Conservation (phyloP, 1,140 invertebrate genomes). For the Drosophila tropicalis region DNA sequence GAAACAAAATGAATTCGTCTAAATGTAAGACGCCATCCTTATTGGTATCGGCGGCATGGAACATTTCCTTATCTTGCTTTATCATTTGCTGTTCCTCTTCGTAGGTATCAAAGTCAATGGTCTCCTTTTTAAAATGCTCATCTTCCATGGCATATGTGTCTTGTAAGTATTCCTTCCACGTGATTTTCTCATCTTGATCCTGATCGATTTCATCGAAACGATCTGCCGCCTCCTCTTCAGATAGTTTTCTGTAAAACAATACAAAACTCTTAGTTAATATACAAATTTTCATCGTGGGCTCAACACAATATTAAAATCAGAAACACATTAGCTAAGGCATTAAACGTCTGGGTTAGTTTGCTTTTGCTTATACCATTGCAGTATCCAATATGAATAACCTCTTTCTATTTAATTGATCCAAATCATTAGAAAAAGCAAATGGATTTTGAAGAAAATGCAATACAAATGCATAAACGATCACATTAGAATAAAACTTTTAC, state of each 20-base stretch:
- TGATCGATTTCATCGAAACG: conserved; percentile 93
- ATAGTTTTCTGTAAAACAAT: conserved; percentile 88
- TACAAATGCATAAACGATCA: no score
- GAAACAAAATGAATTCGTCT: conserved; percentile 94
- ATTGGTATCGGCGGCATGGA: conserved; percentile 93
- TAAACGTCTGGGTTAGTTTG: background rate
- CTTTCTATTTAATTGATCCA: background rate
- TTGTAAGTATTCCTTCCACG: conserved; percentile 94
- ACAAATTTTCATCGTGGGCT: background rate
- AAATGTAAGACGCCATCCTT: conserved; percentile 90
- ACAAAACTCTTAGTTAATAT: conserved; percentile 15
- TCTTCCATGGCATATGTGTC: conserved; percentile 91
- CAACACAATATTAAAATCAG: conserved; percentile 26
- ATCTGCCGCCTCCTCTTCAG: conserved; percentile 94
- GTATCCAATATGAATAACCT: background rate
- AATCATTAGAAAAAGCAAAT: no score
- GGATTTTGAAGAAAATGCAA: no score
- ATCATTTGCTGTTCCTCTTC: conserved; percentile 85
- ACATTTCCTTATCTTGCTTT: conserved; percentile 93
- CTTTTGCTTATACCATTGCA: conserved; percentile 37
- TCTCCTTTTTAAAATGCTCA: conserved; percentile 82
- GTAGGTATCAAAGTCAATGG: conserved; percentile 82
- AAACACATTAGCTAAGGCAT: conserved; percentile 24
- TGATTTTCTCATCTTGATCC: conserved; percentile 91
- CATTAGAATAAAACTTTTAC: no score